Conservation (phyloP, 1,140 invertebrate genomes). For the Charaxes varanes region DNA sequence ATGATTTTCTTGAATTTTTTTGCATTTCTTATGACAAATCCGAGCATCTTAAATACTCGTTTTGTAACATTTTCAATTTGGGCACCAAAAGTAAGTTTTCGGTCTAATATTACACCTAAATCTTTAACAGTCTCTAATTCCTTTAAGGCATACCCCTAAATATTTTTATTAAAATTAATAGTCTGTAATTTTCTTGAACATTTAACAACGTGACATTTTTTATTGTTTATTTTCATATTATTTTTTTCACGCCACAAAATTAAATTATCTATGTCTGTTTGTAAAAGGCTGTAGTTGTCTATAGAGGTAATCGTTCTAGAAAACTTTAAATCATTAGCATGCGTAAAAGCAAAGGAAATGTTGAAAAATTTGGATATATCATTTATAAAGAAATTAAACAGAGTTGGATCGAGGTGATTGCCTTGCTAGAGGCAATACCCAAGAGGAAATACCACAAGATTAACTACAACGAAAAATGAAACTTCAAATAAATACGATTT, state of each 20-base stretch:
- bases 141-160: neutral
- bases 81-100: conserved; percentile 14
- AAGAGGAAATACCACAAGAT: conserved; percentile 8
- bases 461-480: conserved; percentile 15
- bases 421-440: conserved; percentile 24
- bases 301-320: conserved; percentile 2
- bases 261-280: conserved; percentile 10
- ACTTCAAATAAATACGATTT: conserved; percentile 8
- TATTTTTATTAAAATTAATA: conserved; percentile 1
- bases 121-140: neutral
- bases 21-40: conserved; percentile 19
- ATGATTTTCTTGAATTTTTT: conserved; percentile 14
- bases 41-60: conserved; percentile 18
- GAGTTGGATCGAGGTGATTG: conserved; percentile 17
- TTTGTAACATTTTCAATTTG: conserved; percentile 12
- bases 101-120: conserved; percentile 12
- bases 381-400: conserved; percentile 23
- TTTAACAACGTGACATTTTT: conserved; percentile 13
- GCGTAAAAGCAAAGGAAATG: conserved; percentile 8
- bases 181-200: conserved; percentile 12
- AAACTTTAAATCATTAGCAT: conserved; percentile 23
- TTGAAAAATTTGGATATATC: conserved; percentile 13
- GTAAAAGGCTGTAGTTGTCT: conserved; percentile 2
- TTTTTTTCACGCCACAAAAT: conserved; percentile 10
- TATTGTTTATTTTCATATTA: conserved; percentile 13